These are phyloP conservation scores for Rhabdomys dilectus DNA, from an alignment of 2,113 vertebrate species.

Conservation along the genomic window DNA sequence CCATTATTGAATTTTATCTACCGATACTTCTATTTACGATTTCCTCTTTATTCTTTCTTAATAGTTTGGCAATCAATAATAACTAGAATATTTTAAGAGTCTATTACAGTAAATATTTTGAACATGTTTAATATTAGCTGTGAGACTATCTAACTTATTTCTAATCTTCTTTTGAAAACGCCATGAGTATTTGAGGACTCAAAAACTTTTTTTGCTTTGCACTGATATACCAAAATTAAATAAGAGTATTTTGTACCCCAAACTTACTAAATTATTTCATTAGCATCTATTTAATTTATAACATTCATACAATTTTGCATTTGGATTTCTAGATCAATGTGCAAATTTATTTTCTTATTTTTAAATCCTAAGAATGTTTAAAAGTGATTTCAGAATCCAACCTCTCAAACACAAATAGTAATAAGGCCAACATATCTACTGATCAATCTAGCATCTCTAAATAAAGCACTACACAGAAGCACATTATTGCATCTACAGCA, in stretches of 20 bases:
- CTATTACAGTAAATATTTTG: background rate
- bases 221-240: background rate
- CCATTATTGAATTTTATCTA: background rate
- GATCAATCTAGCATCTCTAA: slow-evolving; percentile 51
- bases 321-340: background rate
- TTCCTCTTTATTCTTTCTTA: background rate
- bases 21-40: background rate
- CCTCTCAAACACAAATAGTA: slow-evolving; percentile 74
- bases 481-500: slow-evolving; percentile 86
- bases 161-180: background rate
- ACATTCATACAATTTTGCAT: background rate
- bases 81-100: background rate
- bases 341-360: no score
- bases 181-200: background rate
- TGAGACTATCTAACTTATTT: background rate
- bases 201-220: background rate
- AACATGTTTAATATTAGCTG: background rate
- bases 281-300: background rate
- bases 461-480: slow-evolving; percentile 79
- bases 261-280: background rate
- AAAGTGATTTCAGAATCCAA: slow-evolving; percentile 65
- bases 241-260: background rate
- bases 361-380: slow-evolving; percentile 68
- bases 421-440: slow-evolving; percentile 65
- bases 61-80: background rate